A percentile compares a stretch with the other conserved stretches of the same genome.
Evolutionary conservation across 2,888 invertebrate genomes (phyloP).

Genomic region (Sacculina carcini): DNA sequence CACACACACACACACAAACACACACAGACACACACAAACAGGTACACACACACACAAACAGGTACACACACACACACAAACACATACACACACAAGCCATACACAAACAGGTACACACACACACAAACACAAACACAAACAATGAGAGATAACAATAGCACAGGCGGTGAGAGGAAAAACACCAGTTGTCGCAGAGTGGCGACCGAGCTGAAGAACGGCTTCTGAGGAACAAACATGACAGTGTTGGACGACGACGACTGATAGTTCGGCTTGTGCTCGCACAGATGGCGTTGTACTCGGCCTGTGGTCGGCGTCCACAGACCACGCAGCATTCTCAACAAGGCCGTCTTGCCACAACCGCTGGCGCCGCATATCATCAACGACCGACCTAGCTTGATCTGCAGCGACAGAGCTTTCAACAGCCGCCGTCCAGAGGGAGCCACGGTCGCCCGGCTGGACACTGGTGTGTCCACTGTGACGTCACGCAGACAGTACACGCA

Average conservation of each 20-base stretch:
- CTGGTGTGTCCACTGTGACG: constrained; percentile 10
- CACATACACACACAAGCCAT: background rate
- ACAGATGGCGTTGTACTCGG: constrained; percentile 13
- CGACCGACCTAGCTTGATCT: constrained; percentile 22
- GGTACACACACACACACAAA: too few species aligned
- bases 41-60: too few species aligned
- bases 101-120: background rate
- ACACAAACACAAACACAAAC: too few species aligned
- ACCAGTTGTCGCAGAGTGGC: constrained; percentile 28
- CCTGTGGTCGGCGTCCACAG: constrained; percentile 24
- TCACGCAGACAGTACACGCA: background rate
- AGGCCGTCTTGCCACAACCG: constrained; percentile 29
- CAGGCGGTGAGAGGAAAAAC: too few species aligned
- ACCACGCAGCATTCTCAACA: constrained; percentile 27
- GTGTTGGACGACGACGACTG: constrained; percentile 18
- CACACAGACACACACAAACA: too few species aligned
- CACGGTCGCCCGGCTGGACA: constrained; percentile 10
- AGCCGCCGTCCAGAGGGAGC: constrained; percentile 9
- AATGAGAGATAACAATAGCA: background rate
- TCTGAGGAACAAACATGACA: constrained; percentile 28
- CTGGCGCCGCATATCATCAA: constrained; percentile 29
- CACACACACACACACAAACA: too few species aligned
- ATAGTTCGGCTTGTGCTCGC: too few species aligned
- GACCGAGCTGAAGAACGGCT: constrained; percentile 26
- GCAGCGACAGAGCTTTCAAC: constrained; percentile 22